A percentile compares a stretch with the other conserved stretches of the same genome.
Evolutionary conservation across 2,888 invertebrate genomes (phyloP).

Genomic region (Tiphia femorata): DNA sequence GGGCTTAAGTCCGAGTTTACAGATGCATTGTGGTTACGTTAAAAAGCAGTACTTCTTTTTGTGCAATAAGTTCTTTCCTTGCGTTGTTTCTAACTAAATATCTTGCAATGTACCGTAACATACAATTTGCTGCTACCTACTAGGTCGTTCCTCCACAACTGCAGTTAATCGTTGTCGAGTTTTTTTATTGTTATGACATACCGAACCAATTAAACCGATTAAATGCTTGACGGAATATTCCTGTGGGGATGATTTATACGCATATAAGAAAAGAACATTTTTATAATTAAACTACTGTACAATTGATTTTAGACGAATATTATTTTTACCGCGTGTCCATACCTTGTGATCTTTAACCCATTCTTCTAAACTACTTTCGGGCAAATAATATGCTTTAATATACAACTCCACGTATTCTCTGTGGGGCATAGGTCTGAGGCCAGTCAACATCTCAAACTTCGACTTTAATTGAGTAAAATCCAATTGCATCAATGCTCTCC

Average conservation of each 20-base stretch:
- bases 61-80: no score
- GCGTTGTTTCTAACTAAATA: no score
- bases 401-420: slow-evolving; percentile 93
- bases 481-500: slow-evolving; percentile 96
- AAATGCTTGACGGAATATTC: slow-evolving; percentile 93
- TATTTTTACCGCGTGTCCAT: slow-evolving; percentile 45
- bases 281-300: neutral
- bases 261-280: neutral
- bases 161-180: slow-evolving; percentile 83
- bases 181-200: slow-evolving; percentile 90
- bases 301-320: slow-evolving; percentile 3
- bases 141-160: slow-evolving; percentile 74
- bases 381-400: slow-evolving; percentile 96
- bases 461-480: slow-evolving; percentile 96
- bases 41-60: no score
- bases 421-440: slow-evolving; percentile 86
- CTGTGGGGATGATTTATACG: slow-evolving; percentile 62
- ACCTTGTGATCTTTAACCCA: slow-evolving; percentile 89
- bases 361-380: slow-evolving; percentile 87
- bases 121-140: slow-evolving; percentile 56
- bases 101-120: slow-evolving; percentile 37
- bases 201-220: slow-evolving; percentile 84
- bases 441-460: slow-evolving; percentile 89
- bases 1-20: no score
- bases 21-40: no score